phyloP scores from a whole-genome alignment of 2,888 invertebrate genomes.

The Zhengitettix transpicula region DNA sequence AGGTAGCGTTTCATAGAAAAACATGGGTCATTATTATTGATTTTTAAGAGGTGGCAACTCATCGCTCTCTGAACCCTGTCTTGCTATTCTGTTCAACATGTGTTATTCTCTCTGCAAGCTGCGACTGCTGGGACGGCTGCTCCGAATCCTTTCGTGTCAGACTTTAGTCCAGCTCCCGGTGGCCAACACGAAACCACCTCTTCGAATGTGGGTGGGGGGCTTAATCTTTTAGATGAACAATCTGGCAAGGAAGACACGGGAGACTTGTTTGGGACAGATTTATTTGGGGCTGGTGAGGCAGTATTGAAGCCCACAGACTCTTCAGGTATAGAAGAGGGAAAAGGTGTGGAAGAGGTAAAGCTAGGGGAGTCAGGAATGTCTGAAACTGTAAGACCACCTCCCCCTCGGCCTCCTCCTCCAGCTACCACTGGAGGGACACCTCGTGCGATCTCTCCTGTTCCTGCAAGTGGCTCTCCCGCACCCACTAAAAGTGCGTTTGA shows the following conservation, averaged over 20 bases:
- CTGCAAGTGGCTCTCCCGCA: slow-evolving; percentile 25
- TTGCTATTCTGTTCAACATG: slow-evolving; percentile 2
- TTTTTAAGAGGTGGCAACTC: background rate
- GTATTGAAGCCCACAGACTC: slow-evolving; percentile 20
- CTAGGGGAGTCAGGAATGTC: background rate
- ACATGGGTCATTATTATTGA: no score
- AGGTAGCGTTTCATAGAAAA: no score
- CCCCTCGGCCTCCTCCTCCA: slow-evolving; percentile 29
- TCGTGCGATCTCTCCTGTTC: slow-evolving; percentile 25
- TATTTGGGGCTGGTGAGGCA: slow-evolving; percentile 12
- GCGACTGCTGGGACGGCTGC: slow-evolving; percentile 30
- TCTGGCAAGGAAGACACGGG: slow-evolving; percentile 11
- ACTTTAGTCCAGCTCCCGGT: slow-evolving; percentile 20
- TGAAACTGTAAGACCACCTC: slow-evolving; percentile 25
- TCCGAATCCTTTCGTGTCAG: slow-evolving; percentile 49
- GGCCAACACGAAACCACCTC: slow-evolving; percentile 7
- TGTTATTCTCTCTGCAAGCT: slow-evolving; percentile 19
- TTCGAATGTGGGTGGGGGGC: slow-evolving; percentile 7
- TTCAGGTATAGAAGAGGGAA: slow-evolving; percentile 22
- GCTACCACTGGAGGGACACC: slow-evolving; percentile 20
- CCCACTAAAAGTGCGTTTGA: slow-evolving; percentile 46
- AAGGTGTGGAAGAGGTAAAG: slow-evolving; percentile 18
- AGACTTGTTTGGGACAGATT: background rate
- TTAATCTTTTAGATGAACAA: slow-evolving; percentile 4
- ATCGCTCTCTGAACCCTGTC: background rate